These are phyloP conservation scores for Schlechtendalia chinensis DNA, from an alignment of 1,140 invertebrate species.

Conservation along the genomic window DNA sequence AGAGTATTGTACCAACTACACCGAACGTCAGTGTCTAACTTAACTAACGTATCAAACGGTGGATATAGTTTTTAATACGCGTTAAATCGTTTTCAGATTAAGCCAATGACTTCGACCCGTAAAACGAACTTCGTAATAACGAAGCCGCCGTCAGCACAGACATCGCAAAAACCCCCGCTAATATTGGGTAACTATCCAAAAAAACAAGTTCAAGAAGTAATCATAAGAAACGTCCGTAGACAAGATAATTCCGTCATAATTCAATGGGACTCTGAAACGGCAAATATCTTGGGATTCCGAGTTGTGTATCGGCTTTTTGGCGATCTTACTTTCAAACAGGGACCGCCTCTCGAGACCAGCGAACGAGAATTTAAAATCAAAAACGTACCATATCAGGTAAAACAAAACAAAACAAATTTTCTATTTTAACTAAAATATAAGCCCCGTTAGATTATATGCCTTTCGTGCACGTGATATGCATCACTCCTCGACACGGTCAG, in stretches of 20 bases:
- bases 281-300: conserved; percentile 81
- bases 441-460: too few species aligned
- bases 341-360: conserved; percentile 79
- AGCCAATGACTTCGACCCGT: conserved; percentile 8
- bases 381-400: conserved; percentile 82
- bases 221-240: conserved; percentile 79
- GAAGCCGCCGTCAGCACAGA: conserved; percentile 9
- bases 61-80: too few species aligned
- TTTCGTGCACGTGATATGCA: too few species aligned
- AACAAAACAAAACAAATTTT: neutral
- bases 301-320: conserved; percentile 88
- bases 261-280: conserved; percentile 83
- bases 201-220: conserved; percentile 63
- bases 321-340: conserved; percentile 84
- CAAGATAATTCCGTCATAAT: conserved; percentile 86
- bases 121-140: conserved; percentile 31
- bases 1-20: neutral
- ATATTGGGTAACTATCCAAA: conserved; percentile 67
- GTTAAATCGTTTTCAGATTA: conserved; percentile 15
- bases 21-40: conserved; percentile 8
- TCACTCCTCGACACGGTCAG: too few species aligned
- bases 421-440: too few species aligned
- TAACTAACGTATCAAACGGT: neutral
- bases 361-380: conserved; percentile 89
- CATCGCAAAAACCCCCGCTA: conserved; percentile 61